Percentiles rank a stretch among this genome's conserved stretches.
Evolutionary conservation across 2,797 vertebrate genomes (phyloP).

Genomic region (Champsocephalus esox): DNA sequence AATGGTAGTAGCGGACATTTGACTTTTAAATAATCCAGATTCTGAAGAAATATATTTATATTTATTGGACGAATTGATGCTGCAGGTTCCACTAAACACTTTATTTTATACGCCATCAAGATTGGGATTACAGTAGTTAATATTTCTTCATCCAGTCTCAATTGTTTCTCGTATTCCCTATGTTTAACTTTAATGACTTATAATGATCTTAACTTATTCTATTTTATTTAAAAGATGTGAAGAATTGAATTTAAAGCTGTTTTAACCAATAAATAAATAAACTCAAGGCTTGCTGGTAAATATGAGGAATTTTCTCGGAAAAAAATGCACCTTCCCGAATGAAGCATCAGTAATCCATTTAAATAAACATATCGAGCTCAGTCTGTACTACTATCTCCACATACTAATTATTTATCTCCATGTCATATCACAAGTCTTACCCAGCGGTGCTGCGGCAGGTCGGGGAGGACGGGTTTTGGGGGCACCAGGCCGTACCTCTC

Average conservation of each 20-base stretch:
- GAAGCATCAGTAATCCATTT: neutral
- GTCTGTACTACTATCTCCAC: neutral
- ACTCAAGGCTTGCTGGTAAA: too few relatives aligned
- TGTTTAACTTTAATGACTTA: neutral
- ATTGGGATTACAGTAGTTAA: neutral
- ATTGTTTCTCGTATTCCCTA: neutral
- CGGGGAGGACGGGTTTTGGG: slow-evolving; percentile 82
- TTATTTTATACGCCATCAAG: neutral
- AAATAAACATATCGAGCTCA: neutral
- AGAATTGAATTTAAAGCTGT: neutral
- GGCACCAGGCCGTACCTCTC: slow-evolving; percentile 89
- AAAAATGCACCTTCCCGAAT: neutral
- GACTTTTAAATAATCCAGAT: too few relatives aligned
- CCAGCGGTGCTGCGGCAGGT: slow-evolving; percentile 89
- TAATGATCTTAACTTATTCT: neutral
- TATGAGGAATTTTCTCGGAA: too few relatives aligned
- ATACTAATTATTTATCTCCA: neutral
- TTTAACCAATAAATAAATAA: too few relatives aligned
- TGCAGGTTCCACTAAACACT: neutral
- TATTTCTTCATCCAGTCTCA: neutral
- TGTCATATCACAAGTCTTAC: slow-evolving; percentile 74
- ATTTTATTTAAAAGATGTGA: neutral
- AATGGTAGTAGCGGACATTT: too few relatives aligned
- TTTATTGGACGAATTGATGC: neutral
- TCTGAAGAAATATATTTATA: too few relatives aligned